phyloP scores from a whole-genome alignment of 2,888 invertebrate genomes.

The Hydrotaea cyrtoneurina region DNA sequence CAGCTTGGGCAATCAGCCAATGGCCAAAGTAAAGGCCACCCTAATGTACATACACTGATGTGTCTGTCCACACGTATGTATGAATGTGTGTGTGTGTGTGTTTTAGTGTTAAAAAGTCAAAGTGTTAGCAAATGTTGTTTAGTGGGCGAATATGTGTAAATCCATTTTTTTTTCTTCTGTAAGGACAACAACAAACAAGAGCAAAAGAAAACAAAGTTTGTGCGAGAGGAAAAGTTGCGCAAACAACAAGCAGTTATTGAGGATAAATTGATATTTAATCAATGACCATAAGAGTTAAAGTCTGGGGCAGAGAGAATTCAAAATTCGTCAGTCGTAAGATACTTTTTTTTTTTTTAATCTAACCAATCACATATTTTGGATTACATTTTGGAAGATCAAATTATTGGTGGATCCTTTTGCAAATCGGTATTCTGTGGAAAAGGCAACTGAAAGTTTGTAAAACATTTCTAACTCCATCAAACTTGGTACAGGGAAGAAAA shows the following conservation, averaged over 20 bases:
- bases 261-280: constrained; percentile 12
- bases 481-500: too few relatives aligned
- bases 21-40: too few relatives aligned
- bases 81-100: constrained; percentile 4
- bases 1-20: too few relatives aligned
- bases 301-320: not conserved
- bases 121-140: constrained; percentile 62
- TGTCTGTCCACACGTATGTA: too few relatives aligned
- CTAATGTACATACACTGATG: too few relatives aligned
- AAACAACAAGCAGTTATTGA: not conserved
- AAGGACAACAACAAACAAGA: not conserved
- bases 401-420: too few relatives aligned
- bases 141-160: not conserved
- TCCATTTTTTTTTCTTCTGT: constrained; percentile 3
- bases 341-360: not conserved
- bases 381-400: too few relatives aligned
- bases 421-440: too few relatives aligned
- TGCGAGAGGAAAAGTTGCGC: not conserved
- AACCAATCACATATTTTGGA: too few relatives aligned
- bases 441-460: too few relatives aligned
- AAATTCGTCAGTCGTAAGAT: too few relatives aligned
- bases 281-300: not conserved
- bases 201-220: not conserved
- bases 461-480: too few relatives aligned
- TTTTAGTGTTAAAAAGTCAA: constrained; percentile 61